Evolutionary conservation across 2,888 invertebrate genomes (phyloP), one percentile per base, ranked within the genome.

Genomic region (Boloria euphrosyne): DNA sequence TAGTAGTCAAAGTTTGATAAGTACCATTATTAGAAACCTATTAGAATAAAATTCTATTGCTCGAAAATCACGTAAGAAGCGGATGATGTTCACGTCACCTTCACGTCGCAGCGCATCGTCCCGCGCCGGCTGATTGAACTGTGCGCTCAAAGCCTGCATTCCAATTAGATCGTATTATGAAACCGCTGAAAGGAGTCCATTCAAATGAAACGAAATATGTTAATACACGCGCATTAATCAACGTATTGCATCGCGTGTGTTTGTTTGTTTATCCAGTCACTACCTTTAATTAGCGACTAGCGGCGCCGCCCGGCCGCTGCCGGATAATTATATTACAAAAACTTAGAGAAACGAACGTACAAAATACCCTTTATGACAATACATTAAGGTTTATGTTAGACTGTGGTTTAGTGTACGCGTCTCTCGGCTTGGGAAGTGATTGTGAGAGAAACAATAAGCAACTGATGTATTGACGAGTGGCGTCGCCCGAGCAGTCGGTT

Each of bases 201-300:
- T 80, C 78, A 74, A 78, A 74, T 62, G 59, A 55, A 71, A 55
- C 27, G 31, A 38, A 51, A 62, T 62, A 62, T 59, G 47, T 47
- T 62, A 66, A 66, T 64, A 65, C 58, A 53, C 61, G 63, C 16
- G 53, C 51, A 52, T 22, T 61, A 50, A 65, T 63, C 62, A 55
- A 17, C 31, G 43, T 16, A n/a, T 46, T 16, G 53, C 54, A 61
- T 52, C 46, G 65, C 61, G 68, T 72, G 50, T 53, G 76, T 78
- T 74, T 80, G 85, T 84, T 82, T 82, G 84, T 84, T 81, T 80
- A 79, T 78, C 78, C 68, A 76, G 83, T 86, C 86, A 86, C 82
- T 76, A 74, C 73, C 70, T 80, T 80, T 87, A 85, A 86, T 86
- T 82, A 86, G 82, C 71, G 64, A 65, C 69, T 68, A 71, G 72